Percentiles rank a stretch among this genome's conserved stretches.
These are phyloP conservation scores for Coleophora flavipennella DNA, from an alignment of 2,888 invertebrate genomes.

Conservation along the genomic window DNA sequence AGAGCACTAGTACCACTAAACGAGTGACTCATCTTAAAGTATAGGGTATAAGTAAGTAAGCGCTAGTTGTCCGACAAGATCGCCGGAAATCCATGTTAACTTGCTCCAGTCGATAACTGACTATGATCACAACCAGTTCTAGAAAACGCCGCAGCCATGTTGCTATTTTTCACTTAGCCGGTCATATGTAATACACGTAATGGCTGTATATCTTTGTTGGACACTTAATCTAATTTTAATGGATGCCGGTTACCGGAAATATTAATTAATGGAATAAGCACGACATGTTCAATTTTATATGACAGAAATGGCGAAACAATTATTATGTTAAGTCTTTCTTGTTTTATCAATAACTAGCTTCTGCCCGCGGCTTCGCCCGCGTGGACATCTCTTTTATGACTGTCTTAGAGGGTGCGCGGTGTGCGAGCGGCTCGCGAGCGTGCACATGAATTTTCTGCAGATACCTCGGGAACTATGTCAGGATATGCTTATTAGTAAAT, in stretches of 20 bases:
- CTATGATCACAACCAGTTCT: conserved; percentile 29
- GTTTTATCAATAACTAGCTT: too few relatives aligned
- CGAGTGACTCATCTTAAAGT: conserved; percentile 28
- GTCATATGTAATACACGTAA: conserved; percentile 18
- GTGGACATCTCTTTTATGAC: too few relatives aligned
- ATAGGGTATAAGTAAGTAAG: conserved; percentile 21
- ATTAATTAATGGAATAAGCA: conserved; percentile 28
- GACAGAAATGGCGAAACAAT: neutral
- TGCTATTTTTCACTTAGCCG: conserved; percentile 31
- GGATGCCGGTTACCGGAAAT: conserved; percentile 31
- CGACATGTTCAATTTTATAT: conserved; percentile 15
- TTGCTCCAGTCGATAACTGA: conserved; percentile 26
- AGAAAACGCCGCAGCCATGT: conserved; percentile 14
- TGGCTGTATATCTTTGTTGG: conserved; percentile 21
- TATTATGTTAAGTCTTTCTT: neutral
- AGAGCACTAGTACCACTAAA: too few relatives aligned
- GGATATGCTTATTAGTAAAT: too few relatives aligned
- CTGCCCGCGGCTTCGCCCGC: too few relatives aligned
- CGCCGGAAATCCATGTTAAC: conserved; percentile 45
- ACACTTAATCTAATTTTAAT: conserved; percentile 35
- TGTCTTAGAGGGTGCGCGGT: too few relatives aligned
- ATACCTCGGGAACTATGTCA: too few relatives aligned
- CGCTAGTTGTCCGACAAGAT: conserved; percentile 28
- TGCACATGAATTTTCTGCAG: too few relatives aligned
- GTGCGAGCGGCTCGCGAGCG: too few relatives aligned